Evolutionary conservation across 2,888 invertebrate species (phyloP).

Genomic region (Perizoma affinitatum): DNA sequence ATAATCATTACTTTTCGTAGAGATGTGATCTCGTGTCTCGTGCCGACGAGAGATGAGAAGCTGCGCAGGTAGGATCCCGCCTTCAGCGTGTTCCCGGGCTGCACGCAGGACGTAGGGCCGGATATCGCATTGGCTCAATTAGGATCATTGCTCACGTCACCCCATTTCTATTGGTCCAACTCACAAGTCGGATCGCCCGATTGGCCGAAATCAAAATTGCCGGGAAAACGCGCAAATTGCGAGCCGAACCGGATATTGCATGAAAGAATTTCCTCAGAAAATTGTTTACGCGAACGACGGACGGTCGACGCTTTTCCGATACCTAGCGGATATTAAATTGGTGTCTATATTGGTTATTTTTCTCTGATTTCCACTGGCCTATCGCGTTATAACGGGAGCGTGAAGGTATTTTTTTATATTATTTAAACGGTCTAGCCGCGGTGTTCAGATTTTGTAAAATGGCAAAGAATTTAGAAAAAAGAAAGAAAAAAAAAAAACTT

Average conservation of each 20-base stretch:
- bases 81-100: slow-evolving; percentile 74
- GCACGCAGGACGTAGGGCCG: slow-evolving; percentile 73
- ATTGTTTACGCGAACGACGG: slow-evolving; percentile 74
- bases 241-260: slow-evolving; percentile 69
- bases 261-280: slow-evolving; percentile 77
- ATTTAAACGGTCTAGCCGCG: slow-evolving; percentile 4
- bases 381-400: slow-evolving; percentile 35
- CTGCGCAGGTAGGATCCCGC: slow-evolving; percentile 73
- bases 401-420: slow-evolving; percentile 1
- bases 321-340: slow-evolving; percentile 69
- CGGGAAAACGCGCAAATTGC: slow-evolving; percentile 67
- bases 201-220: slow-evolving; percentile 61
- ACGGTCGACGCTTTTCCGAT: slow-evolving; percentile 60
- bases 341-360: slow-evolving; percentile 54
- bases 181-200: slow-evolving; percentile 41
- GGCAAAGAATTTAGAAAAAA: slow-evolving; percentile 6
- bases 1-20: slow-evolving; percentile 84
- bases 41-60: slow-evolving; percentile 64
- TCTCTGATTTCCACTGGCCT: slow-evolving; percentile 52
- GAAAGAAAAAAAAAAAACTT: too few species aligned
- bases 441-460: slow-evolving; percentile 18
- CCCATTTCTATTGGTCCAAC: slow-evolving; percentile 57
- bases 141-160: slow-evolving; percentile 59
- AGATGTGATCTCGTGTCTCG: slow-evolving; percentile 76
- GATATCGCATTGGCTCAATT: slow-evolving; percentile 73